phyloP scores from a whole-genome alignment of 2,888 invertebrate genomes.

The Fragum sueziense region DNA sequence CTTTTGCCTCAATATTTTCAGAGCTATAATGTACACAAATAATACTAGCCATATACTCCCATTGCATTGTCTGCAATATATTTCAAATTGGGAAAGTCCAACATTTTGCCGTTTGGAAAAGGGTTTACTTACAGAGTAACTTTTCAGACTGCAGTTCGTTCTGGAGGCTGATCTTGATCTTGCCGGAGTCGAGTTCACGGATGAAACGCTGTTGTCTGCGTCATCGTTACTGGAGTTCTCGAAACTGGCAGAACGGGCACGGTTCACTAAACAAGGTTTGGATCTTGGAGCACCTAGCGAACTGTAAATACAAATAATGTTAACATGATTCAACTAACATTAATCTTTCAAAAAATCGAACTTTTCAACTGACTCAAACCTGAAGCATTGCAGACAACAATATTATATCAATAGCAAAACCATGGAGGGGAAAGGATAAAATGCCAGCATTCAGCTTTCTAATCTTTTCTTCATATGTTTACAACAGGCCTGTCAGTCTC shows the following conservation, averaged over 20 bases:
- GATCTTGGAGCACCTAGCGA: conserved; percentile 73
- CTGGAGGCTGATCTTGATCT: conserved; percentile 41
- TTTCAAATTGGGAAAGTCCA: too few relatives aligned
- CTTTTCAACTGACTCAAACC: neutral
- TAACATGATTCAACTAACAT: neutral
- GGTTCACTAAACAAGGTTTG: conserved; percentile 77
- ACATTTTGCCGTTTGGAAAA: too few relatives aligned
- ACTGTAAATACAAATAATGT: conserved; percentile 59
- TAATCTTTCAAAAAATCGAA: neutral
- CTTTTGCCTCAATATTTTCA: too few relatives aligned
- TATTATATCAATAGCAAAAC: neutral
- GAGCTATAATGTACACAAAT: too few relatives aligned
- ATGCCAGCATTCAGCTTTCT: neutral
- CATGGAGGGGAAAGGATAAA: neutral
- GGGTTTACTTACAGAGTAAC: conserved; percentile 14
- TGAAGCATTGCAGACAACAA: neutral
- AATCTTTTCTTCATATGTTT: neutral
- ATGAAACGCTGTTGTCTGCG: conserved; percentile 63
- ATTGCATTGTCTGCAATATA: too few relatives aligned
- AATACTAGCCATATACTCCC: too few relatives aligned
- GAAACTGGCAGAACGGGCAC: conserved; percentile 73
- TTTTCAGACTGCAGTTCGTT: conserved; percentile 22
- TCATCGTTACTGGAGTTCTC: conserved; percentile 77
- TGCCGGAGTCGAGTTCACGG: conserved; percentile 57
- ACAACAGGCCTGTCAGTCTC: too few relatives aligned